Evolutionary conservation across 2,797 vertebrate species (phyloP).

Genomic region (Fringilla coelebs): DNA sequence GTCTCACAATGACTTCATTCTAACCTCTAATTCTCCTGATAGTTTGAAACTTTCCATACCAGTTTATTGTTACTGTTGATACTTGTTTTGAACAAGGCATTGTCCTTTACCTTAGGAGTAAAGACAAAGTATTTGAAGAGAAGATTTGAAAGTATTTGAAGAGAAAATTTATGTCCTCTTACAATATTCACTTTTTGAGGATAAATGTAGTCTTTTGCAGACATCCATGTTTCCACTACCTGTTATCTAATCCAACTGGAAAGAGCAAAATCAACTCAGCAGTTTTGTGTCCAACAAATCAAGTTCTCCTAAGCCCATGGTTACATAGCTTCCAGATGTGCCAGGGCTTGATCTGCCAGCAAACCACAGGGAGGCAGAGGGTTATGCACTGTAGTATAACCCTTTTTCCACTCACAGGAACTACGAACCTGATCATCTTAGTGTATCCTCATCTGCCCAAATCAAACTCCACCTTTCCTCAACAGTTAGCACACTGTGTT

Average conservation of each 20-base stretch:
- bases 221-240: not conserved
- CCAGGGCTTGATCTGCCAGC: not conserved
- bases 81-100: not conserved
- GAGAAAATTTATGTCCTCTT: not conserved
- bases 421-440: not conserved
- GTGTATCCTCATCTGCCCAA: not conserved
- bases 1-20: not conserved
- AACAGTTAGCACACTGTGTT: not conserved
- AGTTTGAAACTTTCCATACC: not conserved
- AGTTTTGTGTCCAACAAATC: not conserved
- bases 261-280: not conserved
- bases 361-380: not conserved
- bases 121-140: not conserved
- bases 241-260: not conserved
- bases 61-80: not conserved
- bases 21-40: not conserved
- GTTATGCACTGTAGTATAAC: not conserved
- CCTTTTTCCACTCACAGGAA: not conserved
- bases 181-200: not conserved
- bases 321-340: not conserved
- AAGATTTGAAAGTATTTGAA: not conserved
- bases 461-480: not conserved
- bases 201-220: not conserved
- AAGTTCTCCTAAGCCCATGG: not conserved
- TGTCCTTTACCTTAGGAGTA: not conserved